Evolutionary conservation across 1,140 invertebrate genomes (phyloP), one percentile per base, ranked within the genome.

Genomic region (Drosophila ambigua): DNA sequence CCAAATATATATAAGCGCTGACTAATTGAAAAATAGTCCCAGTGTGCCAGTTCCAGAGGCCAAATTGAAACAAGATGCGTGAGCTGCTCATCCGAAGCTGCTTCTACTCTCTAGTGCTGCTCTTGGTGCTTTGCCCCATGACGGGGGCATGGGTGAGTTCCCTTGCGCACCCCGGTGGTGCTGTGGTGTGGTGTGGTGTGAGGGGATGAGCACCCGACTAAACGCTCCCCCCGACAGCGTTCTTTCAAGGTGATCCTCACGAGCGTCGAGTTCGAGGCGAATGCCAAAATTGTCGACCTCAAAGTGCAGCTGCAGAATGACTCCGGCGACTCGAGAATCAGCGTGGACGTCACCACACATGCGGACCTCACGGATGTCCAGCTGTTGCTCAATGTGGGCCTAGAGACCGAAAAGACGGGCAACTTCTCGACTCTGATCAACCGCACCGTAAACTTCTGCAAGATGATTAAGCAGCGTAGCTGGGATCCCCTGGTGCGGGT

Each of bases 171-270:
- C 9, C 35, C 4, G 35, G 35, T 0, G 8, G 11, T 24, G 23
- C 0, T 39, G 35, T 13, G 23, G 3, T 39, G 35, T 13, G 35
- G 0, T 11, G 35, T 24, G 23, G 3, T 39, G 35, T 13, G 35
- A 4, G 35, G 35, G 11, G 35, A 39, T 39, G 11, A 15, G 6
- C 13, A 43, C 20, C 49, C 49, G 44, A 69, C 16, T 58, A 26
- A 69, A 39, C 39, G 11, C n/a, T 13, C 35, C 11, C 7, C 4
- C 4, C 26, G 4, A 7, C n/a, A 91, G 90, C 90, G 90, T 6
- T 82, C 90, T 8, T 91, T 91, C 13, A 91, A 90, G 50, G 67
- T 91, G 13, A 59, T 91, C 11, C 72, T 90, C 2, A 82, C 73
- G 7, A 35, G 57, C 16, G 60, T 85, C 13, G 77, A 79, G 0